Evolutionary conservation across 2,888 invertebrate species (phyloP).

Genomic region (Myopa tessellatipennis): DNA sequence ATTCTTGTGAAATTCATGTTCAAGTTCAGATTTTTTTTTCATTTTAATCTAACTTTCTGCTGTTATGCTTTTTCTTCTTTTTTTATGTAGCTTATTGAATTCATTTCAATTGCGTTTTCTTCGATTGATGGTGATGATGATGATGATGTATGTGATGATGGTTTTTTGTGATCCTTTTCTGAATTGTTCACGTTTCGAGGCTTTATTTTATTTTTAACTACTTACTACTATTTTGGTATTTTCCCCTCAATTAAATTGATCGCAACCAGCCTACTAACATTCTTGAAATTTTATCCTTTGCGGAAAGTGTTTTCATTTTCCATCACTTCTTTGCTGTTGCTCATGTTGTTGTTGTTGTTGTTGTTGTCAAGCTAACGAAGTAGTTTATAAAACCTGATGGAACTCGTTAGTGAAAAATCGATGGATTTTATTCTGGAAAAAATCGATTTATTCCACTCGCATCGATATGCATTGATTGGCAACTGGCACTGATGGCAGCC

Average conservation of each 20-base stretch:
- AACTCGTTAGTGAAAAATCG: conserved; percentile 4
- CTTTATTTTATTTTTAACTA: background rate
- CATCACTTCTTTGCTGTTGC: background rate
- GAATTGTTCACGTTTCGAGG: too few species aligned
- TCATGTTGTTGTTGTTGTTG: background rate
- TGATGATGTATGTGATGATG: too few species aligned
- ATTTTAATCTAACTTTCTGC: too few species aligned
- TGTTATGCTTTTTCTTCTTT: too few species aligned
- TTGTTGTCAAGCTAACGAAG: background rate
- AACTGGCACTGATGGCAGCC: background rate
- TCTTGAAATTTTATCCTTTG: background rate
- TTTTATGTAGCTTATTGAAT: too few species aligned
- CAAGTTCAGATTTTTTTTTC: too few species aligned
- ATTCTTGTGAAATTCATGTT: too few species aligned
- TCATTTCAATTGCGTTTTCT: too few species aligned
- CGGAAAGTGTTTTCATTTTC: conserved; percentile 38
- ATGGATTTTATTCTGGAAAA: background rate
- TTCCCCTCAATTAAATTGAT: conserved; percentile 12
- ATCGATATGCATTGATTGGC: conserved; percentile 7
- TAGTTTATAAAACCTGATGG: background rate
- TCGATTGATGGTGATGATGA: too few species aligned
- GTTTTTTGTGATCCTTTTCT: too few species aligned
- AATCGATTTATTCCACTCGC: conserved; percentile 2
- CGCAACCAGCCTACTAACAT: background rate
- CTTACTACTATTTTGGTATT: background rate